A percentile compares a stretch with the other conserved stretches of the same genome.
These are phyloP conservation scores for Dysmachus trigonus DNA, from an alignment of 2,888 invertebrate species.

Conservation along the genomic window DNA sequence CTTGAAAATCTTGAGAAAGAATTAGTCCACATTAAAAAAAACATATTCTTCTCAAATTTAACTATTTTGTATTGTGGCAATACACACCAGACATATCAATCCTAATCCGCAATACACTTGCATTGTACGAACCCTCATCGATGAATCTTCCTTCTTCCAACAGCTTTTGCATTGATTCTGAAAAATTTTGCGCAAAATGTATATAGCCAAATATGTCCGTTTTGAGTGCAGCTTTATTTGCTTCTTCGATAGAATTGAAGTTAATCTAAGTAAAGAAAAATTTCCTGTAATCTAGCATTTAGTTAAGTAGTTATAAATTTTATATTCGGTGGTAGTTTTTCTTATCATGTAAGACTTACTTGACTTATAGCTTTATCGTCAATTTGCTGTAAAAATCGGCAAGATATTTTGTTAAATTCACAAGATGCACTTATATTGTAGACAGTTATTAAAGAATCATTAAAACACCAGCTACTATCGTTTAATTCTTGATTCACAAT, in stretches of 20 bases:
- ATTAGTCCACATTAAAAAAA: constrained; percentile 52
- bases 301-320: background rate
- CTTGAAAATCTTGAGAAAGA: constrained; percentile 77
- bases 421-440: constrained; percentile 64
- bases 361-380: constrained; percentile 60
- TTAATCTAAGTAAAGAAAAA: constrained; percentile 60
- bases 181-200: constrained; percentile 77
- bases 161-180: constrained; percentile 69
- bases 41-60: background rate
- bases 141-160: constrained; percentile 70
- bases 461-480: constrained; percentile 63
- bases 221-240: constrained; percentile 66
- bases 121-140: constrained; percentile 66
- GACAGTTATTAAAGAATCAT: constrained; percentile 62
- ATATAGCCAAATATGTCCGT: constrained; percentile 73
- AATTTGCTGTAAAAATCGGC: constrained; percentile 70
- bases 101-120: constrained; percentile 74
- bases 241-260: constrained; percentile 68
- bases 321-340: background rate
- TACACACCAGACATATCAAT: constrained; percentile 79
- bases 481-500: constrained; percentile 81
- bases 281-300: background rate
- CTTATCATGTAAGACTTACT: background rate
- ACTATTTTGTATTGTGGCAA: background rate
- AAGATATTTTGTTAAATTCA: constrained; percentile 69